These are phyloP conservation scores for Anseranas semipalmata DNA, from an alignment of 2,113 vertebrate genomes.

Conservation along the genomic window DNA sequence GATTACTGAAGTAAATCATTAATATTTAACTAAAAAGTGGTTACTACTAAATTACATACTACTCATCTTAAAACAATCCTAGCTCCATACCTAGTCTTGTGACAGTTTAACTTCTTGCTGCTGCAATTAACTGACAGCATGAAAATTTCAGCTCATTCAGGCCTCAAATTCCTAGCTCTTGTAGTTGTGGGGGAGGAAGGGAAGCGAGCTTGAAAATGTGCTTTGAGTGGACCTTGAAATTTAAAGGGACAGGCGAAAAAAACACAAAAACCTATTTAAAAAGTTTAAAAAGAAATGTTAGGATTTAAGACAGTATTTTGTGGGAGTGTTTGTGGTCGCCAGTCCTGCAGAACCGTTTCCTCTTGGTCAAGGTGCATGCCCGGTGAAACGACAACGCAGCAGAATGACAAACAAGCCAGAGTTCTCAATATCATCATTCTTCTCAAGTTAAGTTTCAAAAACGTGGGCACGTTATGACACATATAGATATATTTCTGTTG, in stretches of 20 bases:
- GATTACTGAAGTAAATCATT: not conserved
- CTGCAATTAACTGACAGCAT: not conserved
- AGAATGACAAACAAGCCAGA: not conserved
- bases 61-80: not conserved
- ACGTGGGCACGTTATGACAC: accelerated
- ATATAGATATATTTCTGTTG: not conserved
- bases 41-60: not conserved
- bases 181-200: not conserved
- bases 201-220: not conserved
- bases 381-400: not conserved
- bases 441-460: not conserved
- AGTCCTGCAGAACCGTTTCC: not conserved
- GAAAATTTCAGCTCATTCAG: not conserved
- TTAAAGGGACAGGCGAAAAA: not conserved
- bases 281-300: not conserved
- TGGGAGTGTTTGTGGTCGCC: not conserved
- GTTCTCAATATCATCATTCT: not conserved
- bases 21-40: not conserved
- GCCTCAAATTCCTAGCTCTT: not conserved
- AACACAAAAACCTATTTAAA: not conserved
- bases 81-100: not conserved
- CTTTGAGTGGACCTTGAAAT: not conserved
- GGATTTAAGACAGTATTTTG: not conserved
- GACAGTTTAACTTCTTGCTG: not conserved
- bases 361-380: not conserved